phyloP scores from a whole-genome alignment of 2,888 invertebrate species.

The Loripinus fragilis region DNA sequence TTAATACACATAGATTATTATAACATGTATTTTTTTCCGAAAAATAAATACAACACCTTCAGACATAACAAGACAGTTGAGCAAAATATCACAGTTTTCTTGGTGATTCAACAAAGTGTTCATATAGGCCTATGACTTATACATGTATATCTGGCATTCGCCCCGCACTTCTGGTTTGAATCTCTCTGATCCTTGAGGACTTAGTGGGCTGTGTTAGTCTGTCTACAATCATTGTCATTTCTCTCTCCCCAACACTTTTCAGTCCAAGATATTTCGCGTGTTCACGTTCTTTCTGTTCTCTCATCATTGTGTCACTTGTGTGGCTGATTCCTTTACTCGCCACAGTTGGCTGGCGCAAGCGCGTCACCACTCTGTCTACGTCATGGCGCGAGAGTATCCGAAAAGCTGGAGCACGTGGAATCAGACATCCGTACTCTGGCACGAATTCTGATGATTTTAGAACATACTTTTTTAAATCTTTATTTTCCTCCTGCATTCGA shows the following conservation, averaged over 20 bases:
- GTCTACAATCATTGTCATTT: constrained; percentile 65
- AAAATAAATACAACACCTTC: too few species aligned
- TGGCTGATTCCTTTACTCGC: constrained; percentile 64
- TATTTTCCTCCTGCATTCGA: constrained; percentile 62
- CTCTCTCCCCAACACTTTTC: constrained; percentile 58
- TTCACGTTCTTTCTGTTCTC: constrained; percentile 52
- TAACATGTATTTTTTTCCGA: too few species aligned
- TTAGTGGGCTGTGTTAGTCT: constrained; percentile 68
- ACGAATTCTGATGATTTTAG: constrained; percentile 71
- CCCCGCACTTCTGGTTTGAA: constrained; percentile 41
- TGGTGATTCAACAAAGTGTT: too few species aligned
- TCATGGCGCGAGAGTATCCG: constrained; percentile 71
- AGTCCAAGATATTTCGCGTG: constrained; percentile 68
- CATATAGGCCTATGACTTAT: too few species aligned
- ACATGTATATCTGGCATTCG: constrained; percentile 10
- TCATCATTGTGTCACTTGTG: constrained; percentile 61
- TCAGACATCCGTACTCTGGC: constrained; percentile 70
- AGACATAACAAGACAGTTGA: too few species aligned
- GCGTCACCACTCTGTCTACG: constrained; percentile 63
- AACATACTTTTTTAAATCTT: constrained; percentile 66
- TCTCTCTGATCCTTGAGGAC: constrained; percentile 67
- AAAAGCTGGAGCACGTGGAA: constrained; percentile 77
- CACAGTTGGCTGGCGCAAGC: constrained; percentile 65
- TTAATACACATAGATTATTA: too few species aligned
- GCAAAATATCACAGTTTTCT: too few species aligned